Base-by-base conservation (phyloP, 2,113 vertebrate species). In the Xiphophorus hellerii region DNA sequence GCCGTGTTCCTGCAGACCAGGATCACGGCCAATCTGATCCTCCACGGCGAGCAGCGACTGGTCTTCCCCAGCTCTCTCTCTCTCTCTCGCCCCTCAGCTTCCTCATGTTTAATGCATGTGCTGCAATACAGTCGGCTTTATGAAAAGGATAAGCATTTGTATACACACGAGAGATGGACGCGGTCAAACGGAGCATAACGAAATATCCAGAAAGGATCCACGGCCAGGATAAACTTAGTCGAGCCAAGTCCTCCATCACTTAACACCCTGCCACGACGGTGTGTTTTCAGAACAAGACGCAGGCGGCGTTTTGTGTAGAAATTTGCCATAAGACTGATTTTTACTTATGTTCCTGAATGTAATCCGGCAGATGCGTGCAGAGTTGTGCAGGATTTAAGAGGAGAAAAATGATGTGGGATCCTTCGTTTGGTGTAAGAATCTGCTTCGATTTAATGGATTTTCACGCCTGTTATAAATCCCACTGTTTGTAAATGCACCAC, bases 71-170 rank as follows among this genome's bases (percentile, higher is more conserved):
- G 39, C 61, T 66, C 66, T 71, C 62, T 11, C 35, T 37, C 9
- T 37, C 2, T 37, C 35, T 37, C 35, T 37, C 35, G 35, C 35
- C 67, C 39, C 44, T 28, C 25, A 54, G 44, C 74, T 7, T 22
- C 61, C 3, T 35, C 75, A 87, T 90, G 82, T 85, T 88, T 88
- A 88, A 89, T 90, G 85, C 85, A 91, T 88, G 77, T 25, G 12
- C 64, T 31, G 73, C 73, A 65, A 66, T 66, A 33, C 60, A 74
- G 76, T 68, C 37, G 3, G 62, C 48, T 61, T 65, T 31, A 29
- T 33, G 70, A 77, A 60, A 66, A 74, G 77, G 64, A 69, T 51
- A 73, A 54, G 62, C 74, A 81, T 84, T 65, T 79, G 29, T 64
- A 74, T 71, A 83, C 72, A 71, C 66, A 81, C 39, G 73, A 84